phyloP scores from a whole-genome alignment of 1,140 invertebrate genomes.

The Anoplolepis gracilipes region DNA sequence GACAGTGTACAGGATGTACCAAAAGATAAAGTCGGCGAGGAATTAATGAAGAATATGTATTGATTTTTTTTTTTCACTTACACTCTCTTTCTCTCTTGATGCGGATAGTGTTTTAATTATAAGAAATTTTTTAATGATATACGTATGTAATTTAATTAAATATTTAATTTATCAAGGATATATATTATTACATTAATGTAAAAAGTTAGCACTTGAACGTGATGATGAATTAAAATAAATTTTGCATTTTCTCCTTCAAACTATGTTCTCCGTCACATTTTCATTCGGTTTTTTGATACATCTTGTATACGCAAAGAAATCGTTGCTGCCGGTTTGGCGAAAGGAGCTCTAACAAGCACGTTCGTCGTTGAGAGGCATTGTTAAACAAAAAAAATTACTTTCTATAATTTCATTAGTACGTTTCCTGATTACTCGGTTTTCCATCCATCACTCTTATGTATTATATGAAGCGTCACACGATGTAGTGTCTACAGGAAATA shows the following conservation, averaged over 20 bases:
- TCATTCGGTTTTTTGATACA: not conserved
- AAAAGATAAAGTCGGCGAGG: not conserved
- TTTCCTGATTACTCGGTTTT: not conserved
- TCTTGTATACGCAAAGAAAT: not conserved
- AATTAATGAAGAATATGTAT: not conserved
- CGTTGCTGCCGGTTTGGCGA: not conserved
- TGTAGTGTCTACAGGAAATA: too few species aligned
- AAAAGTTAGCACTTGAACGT: not conserved
- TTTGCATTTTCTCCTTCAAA: not conserved
- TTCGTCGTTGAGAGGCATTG: not conserved
- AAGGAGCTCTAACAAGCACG: not conserved
- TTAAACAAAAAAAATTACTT: constrained; percentile 39
- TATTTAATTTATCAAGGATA: too few species aligned
- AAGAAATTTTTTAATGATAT: not conserved
- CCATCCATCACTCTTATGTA: not conserved
- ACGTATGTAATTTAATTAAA: too few species aligned
- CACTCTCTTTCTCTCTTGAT: not conserved
- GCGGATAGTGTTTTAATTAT: not conserved
- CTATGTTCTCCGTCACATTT: not conserved
- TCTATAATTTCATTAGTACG: not conserved
- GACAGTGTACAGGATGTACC: not conserved
- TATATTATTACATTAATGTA: not conserved
- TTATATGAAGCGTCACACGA: not conserved
- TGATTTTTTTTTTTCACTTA: too few species aligned
- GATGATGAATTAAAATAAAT: not conserved